Evolutionary conservation across 2,113 vertebrate species (phyloP), one percentile per base, ranked within the genome.

Genomic region (Cyphomyrus discorhynchus): DNA sequence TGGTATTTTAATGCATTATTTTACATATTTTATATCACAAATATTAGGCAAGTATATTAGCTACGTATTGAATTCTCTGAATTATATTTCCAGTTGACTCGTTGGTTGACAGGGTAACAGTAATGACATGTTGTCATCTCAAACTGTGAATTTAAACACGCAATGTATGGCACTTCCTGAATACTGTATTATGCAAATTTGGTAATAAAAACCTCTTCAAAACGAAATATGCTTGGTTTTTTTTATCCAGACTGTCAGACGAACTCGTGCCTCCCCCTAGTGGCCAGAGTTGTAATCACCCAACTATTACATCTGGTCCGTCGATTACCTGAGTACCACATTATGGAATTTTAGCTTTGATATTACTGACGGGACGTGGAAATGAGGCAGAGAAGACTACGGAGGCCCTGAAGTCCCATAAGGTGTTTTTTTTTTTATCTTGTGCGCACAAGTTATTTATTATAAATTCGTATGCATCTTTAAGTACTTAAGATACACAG

Each of bases 101-200:
- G 94, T 95, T 90, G 39, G 88, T 96, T 95, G 94, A 96, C 96
- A 97, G 96, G 98, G 96, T 96, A 97, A 97, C 95, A 95, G 95
- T 96, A 96, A 96, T 96, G 96, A 95, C 96, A 93, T 96, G 97
- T 95, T 97, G 96, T 96, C 96, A 95, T 97, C 93, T 35, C 94
- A 96, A 97, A 96, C 97, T 99, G 97, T 98, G 98, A 98, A 98
- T 94, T 93, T 92, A 95, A 93, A 94, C 95, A 95, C 96, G 96
- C 97, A 95, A 94, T 98, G 97, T 97, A 97, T 96, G 97, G 96
- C 94, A 97, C 50, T 56, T 95, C 92, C 93, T 92, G 90, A 96
- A 95, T 97, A 94, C 96, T 94, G 95, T 96, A 95, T 95, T 96
- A 96, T 96, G 91, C 80, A 92, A 94, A 93, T 94, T 8, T 42